Base-by-base conservation (phyloP, 2,797 vertebrate species). In the Siniperca obscura region DNA sequence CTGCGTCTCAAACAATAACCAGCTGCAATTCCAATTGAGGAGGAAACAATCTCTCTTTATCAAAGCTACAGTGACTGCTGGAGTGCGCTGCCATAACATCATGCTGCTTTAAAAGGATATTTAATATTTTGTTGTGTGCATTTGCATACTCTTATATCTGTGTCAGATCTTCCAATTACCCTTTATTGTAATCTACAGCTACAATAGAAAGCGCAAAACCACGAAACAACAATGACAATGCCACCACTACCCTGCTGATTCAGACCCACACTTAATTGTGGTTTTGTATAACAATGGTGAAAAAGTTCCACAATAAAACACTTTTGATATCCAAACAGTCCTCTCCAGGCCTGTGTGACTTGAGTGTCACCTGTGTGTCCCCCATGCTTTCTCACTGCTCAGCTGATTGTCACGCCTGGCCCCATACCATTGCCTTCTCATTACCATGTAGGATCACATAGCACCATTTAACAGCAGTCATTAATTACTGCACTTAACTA, bases 401-500 rank as follows among this genome's bases (percentile, higher is more conserved):
- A 87, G 89, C 82, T 86, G 87, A 94, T 92, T 92, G 90, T 91
- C 91, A 86, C n/a, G 81, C 67, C 78, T 82, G 85, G 92, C 80
- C 85, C 81, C 89, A 87, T 89, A 91, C 87, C 89, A 75, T 76
- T 82, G 83, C 80, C 76, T 91, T 93, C 91, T 95, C 94, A 94
- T 95, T 94, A 95, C 90, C 90, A 90, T 84, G 88, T 92, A 89
- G 89, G 86, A 95, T 95, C 93, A 91, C 93, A 94, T 81, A 86
- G 89, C 91, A 88, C 92, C 90, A 89, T 93, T 95, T 92, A 95
- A 92, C 94, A 92, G 91, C 87, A 88, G 83, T 93, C 93, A 94
- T 96, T 96, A 96, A 95, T 95, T 96, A 95, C 89, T 87, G 91
- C 89, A n/a, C n/a, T n/a, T n/a, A n/a, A n/a, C n/a, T n/a, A n/a